Conservation (phyloP, 2,888 invertebrate genomes). For the Yponomeuta plumbellus region DNA sequence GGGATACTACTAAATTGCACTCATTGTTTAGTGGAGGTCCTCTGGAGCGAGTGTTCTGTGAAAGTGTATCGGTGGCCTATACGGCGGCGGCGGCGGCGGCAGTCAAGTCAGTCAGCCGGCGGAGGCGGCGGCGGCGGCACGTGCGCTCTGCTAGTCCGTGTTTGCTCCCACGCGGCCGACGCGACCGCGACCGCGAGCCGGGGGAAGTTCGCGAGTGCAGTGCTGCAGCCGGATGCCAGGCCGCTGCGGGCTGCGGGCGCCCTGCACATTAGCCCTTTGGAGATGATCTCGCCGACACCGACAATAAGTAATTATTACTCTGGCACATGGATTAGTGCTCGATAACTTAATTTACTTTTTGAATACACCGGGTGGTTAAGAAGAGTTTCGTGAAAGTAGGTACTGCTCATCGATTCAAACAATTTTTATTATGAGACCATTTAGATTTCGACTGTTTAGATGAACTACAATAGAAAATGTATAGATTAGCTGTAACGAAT, state of each 20-base stretch:
- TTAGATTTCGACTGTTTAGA: too few species aligned
- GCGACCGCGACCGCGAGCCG: constrained; percentile 9
- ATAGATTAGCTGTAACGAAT: too few species aligned
- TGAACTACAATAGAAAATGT: too few species aligned
- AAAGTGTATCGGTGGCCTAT: not conserved
- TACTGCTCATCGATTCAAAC: too few species aligned
- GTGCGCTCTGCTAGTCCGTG: not conserved
- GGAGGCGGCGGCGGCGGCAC: constrained; percentile 4
- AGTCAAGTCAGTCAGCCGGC: not conserved
- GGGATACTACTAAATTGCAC: too few species aligned
- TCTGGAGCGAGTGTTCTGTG: not conserved
- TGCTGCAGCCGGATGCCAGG: constrained; percentile 4
- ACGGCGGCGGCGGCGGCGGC: not conserved
- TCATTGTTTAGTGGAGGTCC: too few species aligned
- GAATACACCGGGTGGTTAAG: too few species aligned
- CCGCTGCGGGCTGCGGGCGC: not conserved
- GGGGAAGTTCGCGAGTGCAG: not conserved
- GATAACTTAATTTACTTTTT: too few species aligned
- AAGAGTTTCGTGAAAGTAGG: too few species aligned
- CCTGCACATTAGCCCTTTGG: not conserved
- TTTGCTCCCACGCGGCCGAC: not conserved
- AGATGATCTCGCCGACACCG: not conserved
- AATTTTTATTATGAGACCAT: too few species aligned
- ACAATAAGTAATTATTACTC: not conserved
- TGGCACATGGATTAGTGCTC: not conserved